Conservation (phyloP, 2,113 vertebrate genomes). For the Chroicocephalus ridibundus region DNA sequence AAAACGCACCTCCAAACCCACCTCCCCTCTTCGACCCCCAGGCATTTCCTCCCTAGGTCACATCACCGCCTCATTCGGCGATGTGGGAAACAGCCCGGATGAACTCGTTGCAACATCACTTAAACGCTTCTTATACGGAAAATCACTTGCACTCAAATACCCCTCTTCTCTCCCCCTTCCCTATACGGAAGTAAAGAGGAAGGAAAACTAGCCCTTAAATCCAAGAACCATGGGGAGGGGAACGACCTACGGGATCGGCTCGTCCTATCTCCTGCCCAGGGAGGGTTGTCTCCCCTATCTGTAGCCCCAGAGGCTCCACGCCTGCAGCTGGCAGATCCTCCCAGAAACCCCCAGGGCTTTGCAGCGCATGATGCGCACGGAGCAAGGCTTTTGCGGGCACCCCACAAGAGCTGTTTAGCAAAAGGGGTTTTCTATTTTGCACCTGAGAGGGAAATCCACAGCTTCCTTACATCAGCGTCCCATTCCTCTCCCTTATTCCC, state of each 20-base stretch:
- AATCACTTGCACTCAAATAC: background rate
- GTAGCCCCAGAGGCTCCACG: background rate
- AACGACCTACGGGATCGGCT: background rate
- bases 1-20: background rate
- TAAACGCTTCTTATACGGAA: background rate
- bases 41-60: background rate
- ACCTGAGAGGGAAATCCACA: background rate
- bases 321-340: background rate
- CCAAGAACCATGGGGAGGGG: fast-evolving
- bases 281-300: background rate
- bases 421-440: background rate
- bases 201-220: background rate
- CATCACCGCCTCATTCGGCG: background rate
- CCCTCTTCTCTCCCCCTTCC: background rate
- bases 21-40: background rate
- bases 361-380: background rate
- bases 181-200: fast-evolving
- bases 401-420: background rate
- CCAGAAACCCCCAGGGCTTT: background rate
- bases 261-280: background rate
- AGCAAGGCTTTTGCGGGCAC: background rate
- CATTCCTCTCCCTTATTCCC: background rate
- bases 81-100: background rate
- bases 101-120: background rate
- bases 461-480: fast-evolving